phyloP scores from a whole-genome alignment of 2,797 vertebrate genomes.

The Macropodus opercularis region DNA sequence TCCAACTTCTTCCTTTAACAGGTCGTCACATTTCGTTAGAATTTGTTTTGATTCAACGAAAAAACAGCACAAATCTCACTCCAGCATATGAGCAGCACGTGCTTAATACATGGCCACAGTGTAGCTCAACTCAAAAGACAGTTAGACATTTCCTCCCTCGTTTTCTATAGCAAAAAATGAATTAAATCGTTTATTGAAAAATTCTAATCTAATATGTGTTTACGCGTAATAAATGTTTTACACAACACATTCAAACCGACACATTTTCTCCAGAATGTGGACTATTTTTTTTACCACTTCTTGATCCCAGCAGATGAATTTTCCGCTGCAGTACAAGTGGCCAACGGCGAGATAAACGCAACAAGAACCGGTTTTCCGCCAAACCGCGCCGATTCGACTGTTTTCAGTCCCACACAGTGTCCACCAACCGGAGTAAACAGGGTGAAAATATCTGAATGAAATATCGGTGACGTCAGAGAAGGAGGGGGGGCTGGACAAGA shows the following conservation, averaged over 20 bases:
- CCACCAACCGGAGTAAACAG: conserved; percentile 29
- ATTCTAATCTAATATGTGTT: conserved; percentile 2
- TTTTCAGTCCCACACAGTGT: neutral
- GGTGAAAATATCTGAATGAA: conserved; percentile 62
- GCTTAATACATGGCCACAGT: neutral
- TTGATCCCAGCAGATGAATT: neutral
- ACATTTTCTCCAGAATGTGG: neutral
- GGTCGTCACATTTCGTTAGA: conserved; percentile 66
- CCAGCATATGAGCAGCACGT: conserved; percentile 11
- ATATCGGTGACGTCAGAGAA: conserved; percentile 71
- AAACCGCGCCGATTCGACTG: neutral
- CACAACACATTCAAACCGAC: neutral
- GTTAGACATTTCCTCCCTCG: neutral
- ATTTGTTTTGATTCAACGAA: conserved; percentile 71
- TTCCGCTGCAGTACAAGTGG: neutral
- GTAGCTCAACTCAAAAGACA: conserved; percentile 1
- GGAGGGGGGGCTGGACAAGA: conserved; percentile 23
- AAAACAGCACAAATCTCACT: conserved; percentile 30
- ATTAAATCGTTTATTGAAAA: conserved; percentile 1
- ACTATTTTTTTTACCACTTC: neutral
- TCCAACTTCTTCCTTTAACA: neutral
- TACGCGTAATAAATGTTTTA: neutral
- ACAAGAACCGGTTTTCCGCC: neutral
- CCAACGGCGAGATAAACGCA: neutral
- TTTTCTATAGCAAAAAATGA: neutral